A percentile compares a stretch with the other conserved stretches of the same genome.
Evolutionary conservation across 1,140 invertebrate species (phyloP).

Genomic region (Aplysia californica): DNA sequence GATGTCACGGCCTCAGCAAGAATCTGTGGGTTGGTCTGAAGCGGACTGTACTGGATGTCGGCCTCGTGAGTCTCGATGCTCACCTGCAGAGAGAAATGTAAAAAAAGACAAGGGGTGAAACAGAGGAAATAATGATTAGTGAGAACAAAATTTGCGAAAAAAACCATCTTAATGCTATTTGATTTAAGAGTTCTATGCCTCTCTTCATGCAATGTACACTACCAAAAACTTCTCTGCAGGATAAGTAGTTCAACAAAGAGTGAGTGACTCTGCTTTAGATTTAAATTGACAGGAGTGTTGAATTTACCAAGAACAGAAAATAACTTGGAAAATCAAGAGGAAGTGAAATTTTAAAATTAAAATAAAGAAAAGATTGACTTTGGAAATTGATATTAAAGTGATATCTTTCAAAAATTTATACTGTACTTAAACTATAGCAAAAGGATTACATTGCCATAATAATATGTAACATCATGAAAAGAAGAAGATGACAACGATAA

Average conservation of each 20-base stretch:
- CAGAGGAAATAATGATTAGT: not conserved
- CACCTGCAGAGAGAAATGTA: conserved; percentile 15
- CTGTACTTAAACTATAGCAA: not conserved
- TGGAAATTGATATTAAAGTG: too few species aligned
- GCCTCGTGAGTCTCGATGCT: conserved; percentile 51
- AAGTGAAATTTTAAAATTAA: not conserved
- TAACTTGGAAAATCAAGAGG: not conserved
- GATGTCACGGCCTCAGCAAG: conserved; percentile 57
- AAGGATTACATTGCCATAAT: not conserved
- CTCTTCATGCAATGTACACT: not conserved
- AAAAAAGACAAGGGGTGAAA: not conserved
- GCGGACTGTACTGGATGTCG: conserved; percentile 54
- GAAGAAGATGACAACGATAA: too few species aligned
- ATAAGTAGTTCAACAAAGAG: too few species aligned
- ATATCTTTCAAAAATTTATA: not conserved
- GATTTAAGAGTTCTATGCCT: not conserved
- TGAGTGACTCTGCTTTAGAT: not conserved
- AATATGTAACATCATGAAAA: too few species aligned
- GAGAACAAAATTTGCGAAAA: not conserved
- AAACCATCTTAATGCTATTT: not conserved
- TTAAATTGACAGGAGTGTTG: not conserved
- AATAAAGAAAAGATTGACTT: not conserved
- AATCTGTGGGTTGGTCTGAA: conserved; percentile 45
- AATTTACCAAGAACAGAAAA: not conserved
- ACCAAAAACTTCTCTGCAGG: not conserved